These are phyloP conservation scores for Chrysomallon squamiferum DNA, from an alignment of 1,140 invertebrate genomes.

Conservation along the genomic window DNA sequence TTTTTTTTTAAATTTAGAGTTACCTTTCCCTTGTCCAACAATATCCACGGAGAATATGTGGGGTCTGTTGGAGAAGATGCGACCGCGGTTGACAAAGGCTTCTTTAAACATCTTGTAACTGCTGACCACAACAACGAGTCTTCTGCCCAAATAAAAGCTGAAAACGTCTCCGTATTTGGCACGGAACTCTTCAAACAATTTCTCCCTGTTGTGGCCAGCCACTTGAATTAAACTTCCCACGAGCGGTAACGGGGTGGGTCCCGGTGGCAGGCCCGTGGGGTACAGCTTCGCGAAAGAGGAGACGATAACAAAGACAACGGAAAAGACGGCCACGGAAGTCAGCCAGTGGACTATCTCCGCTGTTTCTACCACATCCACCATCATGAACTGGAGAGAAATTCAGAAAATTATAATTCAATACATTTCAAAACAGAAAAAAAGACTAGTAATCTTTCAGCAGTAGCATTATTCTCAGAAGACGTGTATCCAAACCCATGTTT, in stretches of 20 bases:
- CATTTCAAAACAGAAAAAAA: neutral
- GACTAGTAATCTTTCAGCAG: too few relatives aligned
- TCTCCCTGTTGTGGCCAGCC: neutral
- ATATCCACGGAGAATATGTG: neutral
- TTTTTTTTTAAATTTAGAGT: too few relatives aligned
- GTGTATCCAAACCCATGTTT: too few relatives aligned
- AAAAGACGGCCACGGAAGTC: too few relatives aligned
- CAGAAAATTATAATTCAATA: neutral
- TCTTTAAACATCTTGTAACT: slow-evolving; percentile 27
- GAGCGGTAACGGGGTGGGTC: neutral
- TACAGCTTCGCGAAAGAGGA: too few relatives aligned
- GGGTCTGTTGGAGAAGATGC: slow-evolving; percentile 28
- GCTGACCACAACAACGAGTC: slow-evolving; percentile 27
- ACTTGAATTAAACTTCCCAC: neutral
- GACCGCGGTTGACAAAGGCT: slow-evolving; percentile 28
- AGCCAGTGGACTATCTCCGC: too few relatives aligned
- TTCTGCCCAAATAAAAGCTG: slow-evolving; percentile 20
- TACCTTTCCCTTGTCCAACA: slow-evolving; percentile 14
- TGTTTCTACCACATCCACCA: slow-evolving; percentile 2
- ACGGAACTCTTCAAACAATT: neutral
- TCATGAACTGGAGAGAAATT: neutral
- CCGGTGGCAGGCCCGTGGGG: neutral
- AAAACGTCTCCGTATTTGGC: slow-evolving; percentile 18
- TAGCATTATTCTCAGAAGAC: too few relatives aligned
- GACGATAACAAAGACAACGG: too few relatives aligned